A percentile compares a stretch with the other conserved stretches of the same genome.
These are phyloP conservation scores for Hesperophylax magnus DNA, from an alignment of 1,140 invertebrate genomes.

Conservation along the genomic window DNA sequence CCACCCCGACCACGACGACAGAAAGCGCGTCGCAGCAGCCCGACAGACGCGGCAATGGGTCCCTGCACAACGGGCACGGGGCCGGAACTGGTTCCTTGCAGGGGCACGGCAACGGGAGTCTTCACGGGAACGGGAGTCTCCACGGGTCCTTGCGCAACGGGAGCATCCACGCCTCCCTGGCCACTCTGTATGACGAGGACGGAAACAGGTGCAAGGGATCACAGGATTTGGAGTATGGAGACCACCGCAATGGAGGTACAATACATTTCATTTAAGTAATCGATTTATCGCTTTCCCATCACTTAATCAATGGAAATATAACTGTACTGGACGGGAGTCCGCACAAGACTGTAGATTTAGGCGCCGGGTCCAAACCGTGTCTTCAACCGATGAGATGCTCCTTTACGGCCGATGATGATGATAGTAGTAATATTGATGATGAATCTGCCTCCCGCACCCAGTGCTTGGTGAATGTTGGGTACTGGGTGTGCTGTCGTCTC, in stretches of 20 bases:
- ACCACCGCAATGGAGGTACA: slow-evolving; percentile 16
- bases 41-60: slow-evolving; percentile 14
- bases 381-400: too few species aligned
- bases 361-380: too few species aligned
- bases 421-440: too few species aligned
- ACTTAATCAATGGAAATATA: too few species aligned
- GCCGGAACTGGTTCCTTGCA: background rate
- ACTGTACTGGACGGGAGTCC: too few species aligned
- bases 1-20: slow-evolving; percentile 4
- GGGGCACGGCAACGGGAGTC: slow-evolving; percentile 1
- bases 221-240: background rate
- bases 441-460: too few species aligned
- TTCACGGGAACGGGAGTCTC: background rate
- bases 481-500: too few species aligned
- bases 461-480: too few species aligned
- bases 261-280: background rate
- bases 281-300: too few species aligned
- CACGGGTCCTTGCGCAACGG: background rate
- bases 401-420: too few species aligned
- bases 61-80: slow-evolving; percentile 29
- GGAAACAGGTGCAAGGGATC: background rate
- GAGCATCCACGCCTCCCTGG: background rate
- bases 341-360: too few species aligned
- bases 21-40: slow-evolving; percentile 11
- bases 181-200: background rate